A percentile compares a stretch with the other conserved stretches of the same genome.
Evolutionary conservation across 2,113 vertebrate genomes (phyloP).

Genomic region (Lycaon pictus): DNA sequence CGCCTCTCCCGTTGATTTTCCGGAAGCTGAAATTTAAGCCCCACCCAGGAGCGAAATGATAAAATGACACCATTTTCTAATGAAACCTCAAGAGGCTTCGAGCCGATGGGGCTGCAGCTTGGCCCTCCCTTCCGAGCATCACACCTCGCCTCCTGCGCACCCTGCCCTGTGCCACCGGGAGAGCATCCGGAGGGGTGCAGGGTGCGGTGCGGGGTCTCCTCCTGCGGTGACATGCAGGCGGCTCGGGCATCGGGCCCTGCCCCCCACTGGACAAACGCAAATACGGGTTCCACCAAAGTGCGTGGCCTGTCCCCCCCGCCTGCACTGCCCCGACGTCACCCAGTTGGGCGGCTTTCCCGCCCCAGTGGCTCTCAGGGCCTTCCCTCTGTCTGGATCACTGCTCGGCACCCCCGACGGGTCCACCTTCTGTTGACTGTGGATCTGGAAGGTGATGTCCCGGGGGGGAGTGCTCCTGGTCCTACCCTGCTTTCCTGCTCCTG

Average conservation of each 20-base stretch:
- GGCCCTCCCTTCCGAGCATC: background rate
- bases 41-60: slow-evolving; percentile 60
- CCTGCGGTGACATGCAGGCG: background rate
- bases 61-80: slow-evolving; percentile 56
- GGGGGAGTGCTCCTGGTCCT: background rate
- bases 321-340: too few species aligned
- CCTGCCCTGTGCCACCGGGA: background rate
- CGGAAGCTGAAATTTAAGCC: slow-evolving; percentile 72
- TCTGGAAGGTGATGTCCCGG: accelerated
- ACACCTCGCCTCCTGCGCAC: background rate
- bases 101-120: background rate
- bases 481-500: background rate
- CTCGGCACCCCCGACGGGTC: accelerated
- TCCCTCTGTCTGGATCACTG: background rate
- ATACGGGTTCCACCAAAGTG: background rate
- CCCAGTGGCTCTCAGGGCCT: background rate
- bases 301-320: background rate
- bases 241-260: background rate
- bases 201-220: background rate
- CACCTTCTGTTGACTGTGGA: background rate
- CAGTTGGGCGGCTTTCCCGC: too few species aligned
- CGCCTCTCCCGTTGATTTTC: slow-evolving; percentile 36
- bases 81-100: slow-evolving; percentile 52
- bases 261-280: background rate
- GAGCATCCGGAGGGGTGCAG: background rate